Evolutionary conservation across 2,888 invertebrate species (phyloP), one percentile per base, ranked within the genome.

Genomic region (Acronicta aceris): DNA sequence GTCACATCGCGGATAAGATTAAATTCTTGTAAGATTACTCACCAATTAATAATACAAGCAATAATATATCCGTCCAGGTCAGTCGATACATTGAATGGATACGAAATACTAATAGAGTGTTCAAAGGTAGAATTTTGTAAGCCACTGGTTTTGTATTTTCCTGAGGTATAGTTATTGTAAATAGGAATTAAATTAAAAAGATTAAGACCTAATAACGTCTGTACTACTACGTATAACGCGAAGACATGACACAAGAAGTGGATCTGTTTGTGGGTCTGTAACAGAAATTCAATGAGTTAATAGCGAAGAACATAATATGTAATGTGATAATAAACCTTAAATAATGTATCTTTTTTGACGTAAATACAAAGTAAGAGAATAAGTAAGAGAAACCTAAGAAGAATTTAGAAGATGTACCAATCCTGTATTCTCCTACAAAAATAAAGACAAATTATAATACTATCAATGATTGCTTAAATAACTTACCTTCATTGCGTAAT

Each of bases 401-500:
- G 4, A 21, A 21, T 21, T 21, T 21, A 21, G 4, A 21, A 21
- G 2, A 4, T 3, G 21, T 21, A 21, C 2, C 21, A 2, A 21
- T 21, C 21, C 21, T 21, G 2, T 21, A n/a, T n/a, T n/a, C n/a
- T n/a, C n/a, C n/a, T n/a, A n/a, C n/a, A n/a, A n/a, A n/a, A n/a
- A n/a, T n/a, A n/a, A n/a, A n/a, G n/a, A n/a, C 21, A 21, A 21
- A 3, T 21, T 21, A 21, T 21, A 21, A 21, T 4, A 21, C 21
- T 21, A 21, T 4, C 21, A 21, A 21, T 2, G 2, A 21, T 21
- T 33, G 12, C 6, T 33, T 5, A 33, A 2, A 5, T 12, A 2
- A 33, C 3, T 12, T 61, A 77, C 76, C 66, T 77, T 55, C 75
- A 77, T 71, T 3, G 77, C 68, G 41, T 58, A 65, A 12, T 71